phyloP scores from a whole-genome alignment of 64 coral and sea anemone genomes.

The Catalaphyllia jardinei region DNA sequence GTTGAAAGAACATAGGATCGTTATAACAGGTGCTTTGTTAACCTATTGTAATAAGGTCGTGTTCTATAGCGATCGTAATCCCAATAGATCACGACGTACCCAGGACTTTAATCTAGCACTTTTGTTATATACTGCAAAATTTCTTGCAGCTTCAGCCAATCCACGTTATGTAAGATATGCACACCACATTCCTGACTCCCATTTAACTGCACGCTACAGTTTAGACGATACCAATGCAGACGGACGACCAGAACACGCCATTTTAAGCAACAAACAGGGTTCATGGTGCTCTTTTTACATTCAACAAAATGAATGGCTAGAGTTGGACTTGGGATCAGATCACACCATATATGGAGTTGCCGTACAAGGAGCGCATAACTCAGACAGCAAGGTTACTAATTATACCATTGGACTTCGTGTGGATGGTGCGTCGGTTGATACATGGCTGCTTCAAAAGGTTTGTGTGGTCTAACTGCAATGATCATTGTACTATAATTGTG shows the following conservation, averaged over 20 bases:
- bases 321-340: constrained; percentile 8
- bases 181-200: neutral
- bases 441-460: constrained; percentile 5
- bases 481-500: neutral
- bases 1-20: too few species aligned
- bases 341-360: constrained; percentile 15
- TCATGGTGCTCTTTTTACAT: neutral
- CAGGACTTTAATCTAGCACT: too few species aligned
- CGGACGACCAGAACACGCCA: constrained; percentile 6
- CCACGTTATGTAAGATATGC: too few species aligned
- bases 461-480: neutral
- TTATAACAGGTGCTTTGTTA: too few species aligned
- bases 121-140: too few species aligned
- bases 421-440: neutral
- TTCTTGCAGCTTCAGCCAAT: too few species aligned
- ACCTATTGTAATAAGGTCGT: too few species aligned
- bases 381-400: neutral
- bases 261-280: neutral
- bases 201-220: neutral
- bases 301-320: neutral
- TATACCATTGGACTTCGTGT: neutral
- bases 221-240: neutral
- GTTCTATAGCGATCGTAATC: too few species aligned
- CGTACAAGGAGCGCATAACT: constrained; percentile 4
- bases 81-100: too few species aligned